Evolutionary conservation across 2,113 vertebrate species (phyloP).

Genomic region (Brachyistius frenatus): DNA sequence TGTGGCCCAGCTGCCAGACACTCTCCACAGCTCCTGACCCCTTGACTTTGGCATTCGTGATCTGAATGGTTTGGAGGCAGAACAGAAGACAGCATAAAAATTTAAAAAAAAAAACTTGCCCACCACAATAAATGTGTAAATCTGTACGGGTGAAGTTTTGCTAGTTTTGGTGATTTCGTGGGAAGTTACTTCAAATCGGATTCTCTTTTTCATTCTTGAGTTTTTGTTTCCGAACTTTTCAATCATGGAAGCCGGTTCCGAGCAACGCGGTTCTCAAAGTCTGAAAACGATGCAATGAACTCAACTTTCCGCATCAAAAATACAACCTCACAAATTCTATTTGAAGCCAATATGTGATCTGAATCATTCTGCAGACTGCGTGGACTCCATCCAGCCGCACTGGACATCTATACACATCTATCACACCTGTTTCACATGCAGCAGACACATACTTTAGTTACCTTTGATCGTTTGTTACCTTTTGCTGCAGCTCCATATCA

Average conservation of each 20-base stretch:
- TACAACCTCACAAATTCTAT: conserved; percentile 1
- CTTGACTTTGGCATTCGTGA: conserved; percentile 41
- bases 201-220: too few species aligned
- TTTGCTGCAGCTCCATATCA: neutral
- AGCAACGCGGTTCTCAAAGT: neutral
- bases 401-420: neutral
- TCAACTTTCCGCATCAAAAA: conserved; percentile 2
- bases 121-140: too few species aligned
- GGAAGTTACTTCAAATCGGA: too few species aligned
- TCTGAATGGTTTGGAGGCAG: conserved; percentile 28
- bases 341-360: conserved; percentile 15
- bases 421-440: neutral
- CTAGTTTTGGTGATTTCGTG: neutral
- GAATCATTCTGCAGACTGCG: neutral
- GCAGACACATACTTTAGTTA: neutral
- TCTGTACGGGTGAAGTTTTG: neutral
- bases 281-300: neutral
- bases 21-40: conserved; percentile 46
- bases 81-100: conserved; percentile 20
- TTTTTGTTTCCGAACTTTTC: neutral
- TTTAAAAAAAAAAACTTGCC: neutral
- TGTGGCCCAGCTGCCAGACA: conserved; percentile 25
- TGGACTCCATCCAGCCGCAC: neutral
- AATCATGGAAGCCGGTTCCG: neutral
- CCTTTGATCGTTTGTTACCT: neutral